Percentiles rank a stretch among this genome's conserved stretches.
Evolutionary conservation across 2,797 vertebrate species (phyloP).

Genomic region (Micropoecilia bifurca): DNA sequence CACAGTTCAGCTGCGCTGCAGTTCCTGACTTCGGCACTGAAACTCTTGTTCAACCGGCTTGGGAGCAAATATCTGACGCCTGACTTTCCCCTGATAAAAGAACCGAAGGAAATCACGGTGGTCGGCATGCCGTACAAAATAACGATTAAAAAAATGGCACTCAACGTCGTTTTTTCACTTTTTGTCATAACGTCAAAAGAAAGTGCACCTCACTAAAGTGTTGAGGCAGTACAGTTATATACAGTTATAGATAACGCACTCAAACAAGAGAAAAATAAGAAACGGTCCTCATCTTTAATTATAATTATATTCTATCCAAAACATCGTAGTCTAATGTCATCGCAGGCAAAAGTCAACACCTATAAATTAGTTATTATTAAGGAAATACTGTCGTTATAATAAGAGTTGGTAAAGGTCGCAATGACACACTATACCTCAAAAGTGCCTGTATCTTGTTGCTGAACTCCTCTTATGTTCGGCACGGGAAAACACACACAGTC

Average conservation of each 20-base stretch:
- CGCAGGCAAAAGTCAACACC: not conserved
- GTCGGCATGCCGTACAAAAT: not conserved
- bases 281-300: not conserved
- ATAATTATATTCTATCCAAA: not conserved
- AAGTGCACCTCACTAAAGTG: not conserved
- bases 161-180: not conserved
- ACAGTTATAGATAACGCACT: not conserved
- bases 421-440: not conserved
- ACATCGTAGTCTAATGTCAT: not conserved
- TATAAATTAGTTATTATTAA: not conserved
- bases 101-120: not conserved
- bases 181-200: not conserved
- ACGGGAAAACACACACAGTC: not conserved
- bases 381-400: not conserved
- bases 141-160: not conserved
- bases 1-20: not conserved
- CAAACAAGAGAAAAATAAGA: not conserved
- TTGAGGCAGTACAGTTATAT: not conserved
- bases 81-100: not conserved
- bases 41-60: slow-evolving; percentile 19
- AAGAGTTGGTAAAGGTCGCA: not conserved
- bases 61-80: not conserved
- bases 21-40: not conserved
- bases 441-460: not conserved
- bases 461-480: not conserved